Conservation (phyloP, 2,113 vertebrate genomes). For the Platichthys stellatus region DNA sequence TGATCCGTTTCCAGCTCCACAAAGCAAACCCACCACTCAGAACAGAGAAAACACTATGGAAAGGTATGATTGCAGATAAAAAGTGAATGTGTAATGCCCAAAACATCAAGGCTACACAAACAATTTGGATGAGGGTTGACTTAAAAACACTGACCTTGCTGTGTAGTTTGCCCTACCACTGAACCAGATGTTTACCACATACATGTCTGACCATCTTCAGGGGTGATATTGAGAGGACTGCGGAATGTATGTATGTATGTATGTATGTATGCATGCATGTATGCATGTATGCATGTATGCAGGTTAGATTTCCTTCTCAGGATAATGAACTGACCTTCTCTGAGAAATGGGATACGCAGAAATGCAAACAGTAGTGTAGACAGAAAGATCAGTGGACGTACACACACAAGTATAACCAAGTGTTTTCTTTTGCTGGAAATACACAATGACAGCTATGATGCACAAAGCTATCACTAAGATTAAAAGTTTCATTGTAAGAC, state of each 20-base stretch:
- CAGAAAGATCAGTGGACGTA: background rate
- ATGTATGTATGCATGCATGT: too few relatives aligned
- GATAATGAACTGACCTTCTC: constrained; percentile 20
- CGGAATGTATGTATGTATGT: too few relatives aligned
- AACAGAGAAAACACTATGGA: constrained; percentile 6
- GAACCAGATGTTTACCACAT: constrained; percentile 29
- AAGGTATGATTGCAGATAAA: constrained; percentile 19
- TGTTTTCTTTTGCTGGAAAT: background rate
- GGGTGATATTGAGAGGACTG: too few relatives aligned
- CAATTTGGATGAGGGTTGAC: background rate
- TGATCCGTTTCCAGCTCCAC: constrained; percentile 25
- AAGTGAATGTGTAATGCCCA: constrained; percentile 17
- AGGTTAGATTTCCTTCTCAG: constrained; percentile 2
- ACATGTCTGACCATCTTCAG: background rate
- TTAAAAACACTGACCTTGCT: constrained; percentile 8
- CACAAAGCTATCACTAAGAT: background rate
- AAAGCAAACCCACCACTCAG: constrained; percentile 12
- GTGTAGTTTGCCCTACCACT: background rate
- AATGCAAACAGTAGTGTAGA: background rate
- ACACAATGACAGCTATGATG: background rate
- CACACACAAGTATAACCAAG: background rate
- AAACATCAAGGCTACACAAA: too few relatives aligned
- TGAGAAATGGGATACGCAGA: background rate
- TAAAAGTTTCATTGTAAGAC: background rate
- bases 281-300: background rate